Percentiles rank a stretch among this genome's conserved stretches.
Evolutionary conservation across 2,797 vertebrate genomes (phyloP).

Genomic region (Ibycter americanus): DNA sequence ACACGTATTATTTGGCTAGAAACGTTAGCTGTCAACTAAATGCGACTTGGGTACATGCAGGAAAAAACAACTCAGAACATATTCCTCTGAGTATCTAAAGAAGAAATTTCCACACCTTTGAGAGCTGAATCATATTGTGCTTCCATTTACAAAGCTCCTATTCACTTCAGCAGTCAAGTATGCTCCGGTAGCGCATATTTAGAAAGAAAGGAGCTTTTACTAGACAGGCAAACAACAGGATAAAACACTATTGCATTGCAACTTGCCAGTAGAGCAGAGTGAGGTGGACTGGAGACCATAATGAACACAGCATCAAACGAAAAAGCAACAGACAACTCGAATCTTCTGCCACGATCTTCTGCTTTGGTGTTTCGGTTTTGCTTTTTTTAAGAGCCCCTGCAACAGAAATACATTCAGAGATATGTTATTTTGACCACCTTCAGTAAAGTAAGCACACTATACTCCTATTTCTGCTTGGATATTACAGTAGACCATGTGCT

Average conservation of each 20-base stretch:
- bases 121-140: constrained; percentile 1
- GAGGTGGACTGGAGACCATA: not conserved
- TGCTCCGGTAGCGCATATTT: not conserved
- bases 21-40: not conserved
- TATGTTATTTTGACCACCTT: not conserved
- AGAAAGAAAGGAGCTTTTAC: not conserved
- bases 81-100: not conserved
- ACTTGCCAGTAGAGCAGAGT: not conserved
- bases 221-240: not conserved
- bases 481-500: not conserved
- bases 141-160: constrained; percentile 11
- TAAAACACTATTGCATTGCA: not conserved
- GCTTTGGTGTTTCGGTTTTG: not conserved
- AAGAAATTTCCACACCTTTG: not conserved
- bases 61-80: constrained; percentile 2
- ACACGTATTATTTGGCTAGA: not conserved
- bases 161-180: not conserved
- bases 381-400: not conserved
- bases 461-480: not conserved
- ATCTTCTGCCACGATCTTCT: not conserved
- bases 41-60: not conserved
- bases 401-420: not conserved
- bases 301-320: not conserved
- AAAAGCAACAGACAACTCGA: not conserved
- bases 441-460: not conserved